phyloP scores from a whole-genome alignment of 2,797 vertebrate genomes.

The Psittacula derbiana region DNA sequence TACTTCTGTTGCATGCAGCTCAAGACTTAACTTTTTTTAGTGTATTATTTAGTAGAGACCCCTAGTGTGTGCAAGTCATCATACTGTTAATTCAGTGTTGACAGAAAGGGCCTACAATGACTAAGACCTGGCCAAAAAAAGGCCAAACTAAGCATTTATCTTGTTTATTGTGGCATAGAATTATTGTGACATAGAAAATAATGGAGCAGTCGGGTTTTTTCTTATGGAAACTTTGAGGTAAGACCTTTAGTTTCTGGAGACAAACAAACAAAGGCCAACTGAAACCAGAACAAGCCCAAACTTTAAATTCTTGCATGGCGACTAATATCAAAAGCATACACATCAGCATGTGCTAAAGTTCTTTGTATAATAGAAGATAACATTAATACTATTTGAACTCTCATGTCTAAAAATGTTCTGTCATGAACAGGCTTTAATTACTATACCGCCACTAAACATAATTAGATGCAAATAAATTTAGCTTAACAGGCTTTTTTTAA shows the following conservation, averaged over 20 bases:
- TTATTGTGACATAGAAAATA: not conserved
- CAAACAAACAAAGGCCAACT: not conserved
- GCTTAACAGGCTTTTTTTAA: not conserved
- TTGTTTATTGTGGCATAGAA: not conserved
- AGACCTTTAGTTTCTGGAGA: not conserved
- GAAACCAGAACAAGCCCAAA: not conserved
- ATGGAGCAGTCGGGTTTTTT: not conserved
- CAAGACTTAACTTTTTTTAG: not conserved
- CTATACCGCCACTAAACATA: not conserved
- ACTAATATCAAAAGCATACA: not conserved
- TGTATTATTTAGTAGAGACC: not conserved
- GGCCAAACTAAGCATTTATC: not conserved
- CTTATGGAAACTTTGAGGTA: not conserved
- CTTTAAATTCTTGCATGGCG: not conserved
- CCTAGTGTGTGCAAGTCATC: not conserved
- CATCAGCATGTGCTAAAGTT: not conserved
- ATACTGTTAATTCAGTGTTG: not conserved
- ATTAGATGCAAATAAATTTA: not conserved
- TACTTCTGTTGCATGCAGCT: not conserved
- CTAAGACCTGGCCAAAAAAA: not conserved
- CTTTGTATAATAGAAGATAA: not conserved
- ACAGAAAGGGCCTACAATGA: not conserved
- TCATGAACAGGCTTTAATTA: not conserved
- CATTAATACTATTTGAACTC: not conserved
- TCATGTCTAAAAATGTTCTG: not conserved